These are phyloP conservation scores for Planococcus citri DNA, from an alignment of 1,140 invertebrate genomes.

Conservation along the genomic window DNA sequence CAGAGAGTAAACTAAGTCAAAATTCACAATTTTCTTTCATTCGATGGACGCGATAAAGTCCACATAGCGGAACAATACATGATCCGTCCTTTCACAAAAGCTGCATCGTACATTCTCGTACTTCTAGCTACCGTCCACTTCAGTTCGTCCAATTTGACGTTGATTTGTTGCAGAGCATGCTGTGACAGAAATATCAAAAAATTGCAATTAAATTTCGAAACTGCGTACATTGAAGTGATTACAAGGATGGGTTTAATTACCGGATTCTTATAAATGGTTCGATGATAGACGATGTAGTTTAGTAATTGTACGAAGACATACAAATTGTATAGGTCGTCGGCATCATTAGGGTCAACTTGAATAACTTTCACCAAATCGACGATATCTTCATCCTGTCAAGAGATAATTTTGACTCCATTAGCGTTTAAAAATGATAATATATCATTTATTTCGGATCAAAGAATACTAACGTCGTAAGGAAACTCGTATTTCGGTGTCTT, in stretches of 20 bases:
- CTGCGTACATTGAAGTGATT: too few species aligned
- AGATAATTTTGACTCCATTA: neutral
- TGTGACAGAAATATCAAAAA: neutral
- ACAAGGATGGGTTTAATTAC: neutral
- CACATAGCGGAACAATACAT: neutral
- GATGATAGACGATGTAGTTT: neutral
- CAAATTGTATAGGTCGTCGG: neutral
- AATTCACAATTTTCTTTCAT: neutral
- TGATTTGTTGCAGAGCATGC: neutral
- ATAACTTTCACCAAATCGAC: neutral
- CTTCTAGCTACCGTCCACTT: neutral
- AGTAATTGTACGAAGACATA: neutral
- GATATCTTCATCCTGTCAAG: neutral
- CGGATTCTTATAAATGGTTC: neutral
- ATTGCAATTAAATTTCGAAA: too few species aligned
- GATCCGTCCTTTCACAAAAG: neutral
- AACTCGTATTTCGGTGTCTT: neutral
- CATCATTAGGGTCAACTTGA: neutral
- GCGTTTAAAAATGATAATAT: neutral
- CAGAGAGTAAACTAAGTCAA: neutral
- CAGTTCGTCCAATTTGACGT: neutral
- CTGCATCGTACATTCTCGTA: neutral
- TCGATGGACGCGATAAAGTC: neutral
- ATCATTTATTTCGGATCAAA: too few species aligned
- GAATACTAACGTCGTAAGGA: neutral